Evolutionary conservation across 2,888 invertebrate species (phyloP), one percentile per base, ranked within the genome.

Genomic region (Coecobrya sp.): DNA sequence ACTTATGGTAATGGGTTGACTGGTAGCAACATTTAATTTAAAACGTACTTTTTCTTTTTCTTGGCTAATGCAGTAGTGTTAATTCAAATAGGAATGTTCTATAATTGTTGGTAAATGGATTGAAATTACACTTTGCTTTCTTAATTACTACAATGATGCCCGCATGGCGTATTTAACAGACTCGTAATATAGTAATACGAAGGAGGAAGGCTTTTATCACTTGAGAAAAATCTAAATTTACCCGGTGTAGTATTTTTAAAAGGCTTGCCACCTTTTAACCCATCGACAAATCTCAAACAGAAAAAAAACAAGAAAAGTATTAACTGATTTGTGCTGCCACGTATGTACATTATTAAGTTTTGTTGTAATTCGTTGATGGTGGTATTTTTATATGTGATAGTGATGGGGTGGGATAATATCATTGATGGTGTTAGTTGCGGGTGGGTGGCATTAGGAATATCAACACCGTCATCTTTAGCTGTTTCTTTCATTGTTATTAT

Each of bases 201-300:
- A 73, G 10, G 73, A 73, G 73, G 55, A 42, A 62, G 19, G 16
- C 2, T 82, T n/a, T 87, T 87, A 87, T 87, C 87, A 79, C 42
- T 22, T 76, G 87, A 79, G 87, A 87, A 87, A 79, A 62, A 76
- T 79, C 87, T 76, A 19, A 85, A 42, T 27, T 36, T 70, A 45
- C 49, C 22, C 76, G 22, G n/a, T n/a, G 27, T 73, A 30, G n/a
- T 8, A 36, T 70, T 59, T 84, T 45, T 22, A 59, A 25, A 70
- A 73, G 59, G 86, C 22, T 86, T 62, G 45, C 79, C 79, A 76
- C 79, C 59, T 59, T 55, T 87, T 42, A 55, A 55, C 22, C 13
- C 19, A 73, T 73, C 11, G 42, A 45, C 70, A 70, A 7, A 45
- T 73, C 42, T 30, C 36, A 30, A 36, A 16, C 70, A 36, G 8